Evolutionary conservation across 23 tunicate genomes (phyloP).

Genomic region (Phallusia fumigata): DNA sequence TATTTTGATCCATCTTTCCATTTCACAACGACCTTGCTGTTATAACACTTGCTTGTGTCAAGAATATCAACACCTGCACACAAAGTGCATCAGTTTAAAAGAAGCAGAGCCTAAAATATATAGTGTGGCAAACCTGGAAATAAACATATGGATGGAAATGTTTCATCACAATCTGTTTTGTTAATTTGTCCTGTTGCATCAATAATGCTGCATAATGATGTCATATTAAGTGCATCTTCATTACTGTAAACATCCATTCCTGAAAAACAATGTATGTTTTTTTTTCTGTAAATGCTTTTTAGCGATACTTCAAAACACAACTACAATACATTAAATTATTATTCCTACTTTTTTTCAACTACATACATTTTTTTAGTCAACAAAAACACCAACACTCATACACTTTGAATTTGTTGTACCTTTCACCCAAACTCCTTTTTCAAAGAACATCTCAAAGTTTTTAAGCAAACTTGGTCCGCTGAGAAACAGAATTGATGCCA

Average conservation of each 20-base stretch:
- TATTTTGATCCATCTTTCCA: not conserved
- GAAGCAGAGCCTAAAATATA: not conserved
- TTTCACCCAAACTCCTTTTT: not conserved
- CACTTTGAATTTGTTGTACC: not conserved
- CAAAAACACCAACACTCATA: too few species aligned
- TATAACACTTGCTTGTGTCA: conserved; percentile 2
- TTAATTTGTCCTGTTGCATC: not conserved
- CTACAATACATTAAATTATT: not conserved
- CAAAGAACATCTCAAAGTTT: not conserved
- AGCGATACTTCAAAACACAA: not conserved
- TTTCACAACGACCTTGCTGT: not conserved
- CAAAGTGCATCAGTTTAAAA: not conserved
- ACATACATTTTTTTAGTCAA: not conserved
- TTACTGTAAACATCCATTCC: not conserved
- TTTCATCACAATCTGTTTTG: not conserved
- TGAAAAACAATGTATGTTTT: not conserved
- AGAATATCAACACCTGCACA: not conserved
- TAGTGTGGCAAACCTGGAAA: not conserved
- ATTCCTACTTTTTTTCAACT: not conserved
- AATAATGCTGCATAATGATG: not conserved
- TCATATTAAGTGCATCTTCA: not conserved
- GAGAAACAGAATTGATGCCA: not conserved
- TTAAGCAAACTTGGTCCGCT: not conserved
- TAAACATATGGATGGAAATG: not conserved
- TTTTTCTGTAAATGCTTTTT: not conserved